These are phyloP conservation scores for Eumeta japonica DNA, from an alignment of 1,140 invertebrate species.

Conservation along the genomic window DNA sequence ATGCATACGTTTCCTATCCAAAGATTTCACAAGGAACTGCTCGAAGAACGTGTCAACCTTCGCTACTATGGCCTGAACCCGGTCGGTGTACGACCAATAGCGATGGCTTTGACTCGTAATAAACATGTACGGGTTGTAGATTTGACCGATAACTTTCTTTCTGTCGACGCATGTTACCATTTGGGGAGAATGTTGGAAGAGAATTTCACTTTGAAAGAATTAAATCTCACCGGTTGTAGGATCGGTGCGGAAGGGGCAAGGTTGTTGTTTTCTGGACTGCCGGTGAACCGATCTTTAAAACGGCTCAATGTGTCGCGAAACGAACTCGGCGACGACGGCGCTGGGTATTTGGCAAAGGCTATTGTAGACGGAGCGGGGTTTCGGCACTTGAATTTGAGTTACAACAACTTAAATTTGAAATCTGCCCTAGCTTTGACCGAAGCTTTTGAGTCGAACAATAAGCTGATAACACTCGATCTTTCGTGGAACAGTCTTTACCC, in stretches of 20 bases:
- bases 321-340: constrained; percentile 36
- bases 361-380: constrained; percentile 34
- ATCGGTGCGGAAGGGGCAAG: constrained; percentile 41
- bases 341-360: constrained; percentile 26
- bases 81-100: constrained; percentile 40
- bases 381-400: constrained; percentile 34
- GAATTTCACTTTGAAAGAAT: constrained; percentile 34
- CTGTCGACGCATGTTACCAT: constrained; percentile 38
- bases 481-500: constrained; percentile 50
- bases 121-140: constrained; percentile 33
- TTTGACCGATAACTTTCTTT: constrained; percentile 49
- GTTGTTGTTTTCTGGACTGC: constrained; percentile 27
- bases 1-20: constrained; percentile 41
- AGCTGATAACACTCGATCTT: constrained; percentile 44
- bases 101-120: constrained; percentile 38
- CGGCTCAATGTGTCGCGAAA: constrained; percentile 44
- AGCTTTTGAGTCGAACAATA: constrained; percentile 41
- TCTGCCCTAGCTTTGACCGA: constrained; percentile 29
- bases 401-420: constrained; percentile 42
- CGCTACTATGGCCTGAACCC: constrained; percentile 48
- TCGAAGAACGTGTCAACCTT: constrained; percentile 39
- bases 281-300: constrained; percentile 23
- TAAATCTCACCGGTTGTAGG: constrained; percentile 49
- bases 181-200: constrained; percentile 41
- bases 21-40: constrained; percentile 33